Percentiles rank a stretch among this genome's conserved stretches.
phyloP scores from a whole-genome alignment of 2,888 invertebrate species.

The Catocala nupta region DNA sequence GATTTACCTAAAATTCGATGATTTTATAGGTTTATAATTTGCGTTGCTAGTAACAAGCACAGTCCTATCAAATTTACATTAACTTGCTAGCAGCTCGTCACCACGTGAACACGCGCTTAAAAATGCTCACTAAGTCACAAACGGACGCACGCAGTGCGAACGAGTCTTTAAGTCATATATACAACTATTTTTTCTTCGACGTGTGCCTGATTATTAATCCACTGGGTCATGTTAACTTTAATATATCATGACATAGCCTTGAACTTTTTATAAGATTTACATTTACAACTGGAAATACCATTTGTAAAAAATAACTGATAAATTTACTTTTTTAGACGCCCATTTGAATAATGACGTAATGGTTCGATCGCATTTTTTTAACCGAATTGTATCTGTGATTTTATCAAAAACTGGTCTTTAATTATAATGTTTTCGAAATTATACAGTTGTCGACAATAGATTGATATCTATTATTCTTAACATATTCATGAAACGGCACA shows the following conservation, averaged over 20 bases:
- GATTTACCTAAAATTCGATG: too few relatives aligned
- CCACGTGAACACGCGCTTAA: too few relatives aligned
- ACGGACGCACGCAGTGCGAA: too few relatives aligned
- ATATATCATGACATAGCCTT: conserved; percentile 8
- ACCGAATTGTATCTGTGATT: neutral
- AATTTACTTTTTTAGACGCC: conserved; percentile 6
- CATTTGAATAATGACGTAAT: neutral
- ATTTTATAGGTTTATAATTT: too few relatives aligned
- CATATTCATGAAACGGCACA: conserved; percentile 17
- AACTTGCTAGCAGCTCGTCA: too few relatives aligned
- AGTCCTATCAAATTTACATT: too few relatives aligned
- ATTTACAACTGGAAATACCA: conserved; percentile 7
- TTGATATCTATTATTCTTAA: conserved; percentile 41
- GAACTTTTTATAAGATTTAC: conserved; percentile 6
- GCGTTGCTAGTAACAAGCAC: too few relatives aligned
- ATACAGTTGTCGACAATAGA: conserved; percentile 49
- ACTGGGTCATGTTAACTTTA: neutral
- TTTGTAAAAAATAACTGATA: neutral
- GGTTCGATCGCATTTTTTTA: neutral
- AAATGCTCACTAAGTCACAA: too few relatives aligned
- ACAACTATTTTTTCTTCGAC: too few relatives aligned
- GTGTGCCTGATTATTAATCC: too few relatives aligned
- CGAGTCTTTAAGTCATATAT: too few relatives aligned
- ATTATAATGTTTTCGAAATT: conserved; percentile 39
- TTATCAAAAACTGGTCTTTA: conserved; percentile 29